Base-by-base conservation (phyloP, 2,113 vertebrate genomes). In the Turnix velox region DNA sequence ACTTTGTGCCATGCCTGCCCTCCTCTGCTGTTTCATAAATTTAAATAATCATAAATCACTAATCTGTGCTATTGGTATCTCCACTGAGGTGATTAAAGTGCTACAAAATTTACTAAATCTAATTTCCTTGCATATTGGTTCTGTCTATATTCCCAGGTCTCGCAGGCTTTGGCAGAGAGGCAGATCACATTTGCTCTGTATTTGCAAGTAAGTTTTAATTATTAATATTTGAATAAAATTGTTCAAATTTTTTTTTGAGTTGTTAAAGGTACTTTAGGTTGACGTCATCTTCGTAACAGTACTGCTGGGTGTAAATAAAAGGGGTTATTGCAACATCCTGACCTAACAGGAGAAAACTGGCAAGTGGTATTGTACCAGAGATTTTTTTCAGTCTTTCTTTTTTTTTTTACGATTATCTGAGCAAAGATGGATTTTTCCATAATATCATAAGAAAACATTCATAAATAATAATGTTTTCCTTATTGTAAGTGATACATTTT, bases 371-470 rank as follows among this genome's bases (percentile, higher is more conserved):
- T 5, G 1, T 27, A 65, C 37, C 35, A 40, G 51, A 63, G 45
- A 25, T 12, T 72, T 68, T 66, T 77, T 45, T 25, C 30, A 42
- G 1, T 58, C 58, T 80, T 87, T 69, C 61, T 55, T 87, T 67
- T 42, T 87, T 67, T 42, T 49, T 40, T 66, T 65, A 13, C 40
- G 33, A 25, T 74, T 43, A 24, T 69, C 59, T 39, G n/a, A 87
- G 59, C 72, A 89, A 83, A 94, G 86, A 91, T 51, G 18, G 43
- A 49, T 90, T 93, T 95, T 87, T 62, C 92, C 66, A 55, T n/a
- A 61, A 51, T 40, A 62, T 71, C n/a, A 63, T 87, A 87, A 82
- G 72, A 78, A 95, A 92, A 87, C 65, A 78, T 78, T 96, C 81
- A 72, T 85, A 87, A 89, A 87, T 75, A 90, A 59, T 69, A 80